Evolutionary conservation across 2,797 vertebrate species (phyloP).

Genomic region (Lepilemur ruficaudatus): DNA sequence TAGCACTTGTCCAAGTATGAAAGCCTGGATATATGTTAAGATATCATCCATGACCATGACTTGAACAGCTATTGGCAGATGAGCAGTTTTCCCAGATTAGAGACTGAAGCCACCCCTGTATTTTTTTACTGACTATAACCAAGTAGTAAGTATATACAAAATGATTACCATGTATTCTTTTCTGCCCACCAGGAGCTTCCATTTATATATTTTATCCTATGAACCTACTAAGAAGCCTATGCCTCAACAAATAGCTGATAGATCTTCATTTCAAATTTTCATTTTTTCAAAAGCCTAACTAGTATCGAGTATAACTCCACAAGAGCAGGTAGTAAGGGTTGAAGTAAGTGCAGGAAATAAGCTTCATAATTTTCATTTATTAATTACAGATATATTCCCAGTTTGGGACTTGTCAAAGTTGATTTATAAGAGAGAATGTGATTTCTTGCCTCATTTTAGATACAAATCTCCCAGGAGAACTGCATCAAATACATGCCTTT

Average conservation of each 20-base stretch:
- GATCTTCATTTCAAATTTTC: not conserved
- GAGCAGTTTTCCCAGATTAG: not conserved
- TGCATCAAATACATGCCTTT: slow-evolving; percentile 48
- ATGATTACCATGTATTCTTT: not conserved
- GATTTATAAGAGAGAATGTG: slow-evolving; percentile 48
- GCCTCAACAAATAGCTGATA: not conserved
- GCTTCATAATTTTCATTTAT: slow-evolving; percentile 31
- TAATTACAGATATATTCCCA: not conserved
- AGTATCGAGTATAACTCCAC: not conserved
- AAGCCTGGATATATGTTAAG: not conserved
- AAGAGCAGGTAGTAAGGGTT: not conserved
- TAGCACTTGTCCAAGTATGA: not conserved
- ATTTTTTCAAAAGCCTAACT: not conserved
- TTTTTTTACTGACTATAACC: not conserved
- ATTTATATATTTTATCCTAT: not conserved
- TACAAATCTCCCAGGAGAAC: slow-evolving; percentile 48
- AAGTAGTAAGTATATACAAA: not conserved
- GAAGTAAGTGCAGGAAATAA: slow-evolving; percentile 28
- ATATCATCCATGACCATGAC: not conserved
- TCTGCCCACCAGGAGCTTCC: not conserved
- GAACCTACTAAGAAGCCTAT: not conserved
- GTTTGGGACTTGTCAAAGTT: slow-evolving; percentile 26
- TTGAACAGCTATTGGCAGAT: not conserved
- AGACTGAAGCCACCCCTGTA: not conserved
- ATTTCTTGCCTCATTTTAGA: slow-evolving; percentile 67